Conservation (phyloP, 1,140 invertebrate species). For the Drosophila micromelanica region DNA sequence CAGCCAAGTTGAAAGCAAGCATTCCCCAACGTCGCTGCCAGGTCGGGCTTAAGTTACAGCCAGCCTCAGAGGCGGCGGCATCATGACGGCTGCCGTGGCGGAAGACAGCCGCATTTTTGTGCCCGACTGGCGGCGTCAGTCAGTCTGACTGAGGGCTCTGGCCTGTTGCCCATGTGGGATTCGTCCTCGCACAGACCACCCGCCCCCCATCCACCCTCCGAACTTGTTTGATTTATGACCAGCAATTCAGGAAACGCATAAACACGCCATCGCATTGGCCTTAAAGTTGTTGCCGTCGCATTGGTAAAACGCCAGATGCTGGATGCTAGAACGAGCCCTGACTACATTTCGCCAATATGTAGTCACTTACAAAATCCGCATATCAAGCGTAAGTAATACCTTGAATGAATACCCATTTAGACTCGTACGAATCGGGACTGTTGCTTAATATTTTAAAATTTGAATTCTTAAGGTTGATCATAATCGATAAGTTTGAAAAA, state of each 20-base stretch:
- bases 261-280: conserved; percentile 51
- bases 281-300: conserved; percentile 22
- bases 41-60: conserved; percentile 51
- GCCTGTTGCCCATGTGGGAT: conserved; percentile 48
- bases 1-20: conserved; percentile 42
- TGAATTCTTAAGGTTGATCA: too few relatives aligned
- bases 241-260: conserved; percentile 57
- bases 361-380: too few relatives aligned
- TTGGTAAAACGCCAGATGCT: neutral
- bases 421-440: too few relatives aligned
- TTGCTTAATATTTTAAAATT: too few relatives aligned
- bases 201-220: neutral
- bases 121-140: conserved; percentile 47
- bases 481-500: too few relatives aligned
- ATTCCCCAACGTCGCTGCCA: conserved; percentile 1
- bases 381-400: too few relatives aligned
- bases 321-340: too few relatives aligned
- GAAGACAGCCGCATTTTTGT: conserved; percentile 11
- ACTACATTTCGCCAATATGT: too few relatives aligned
- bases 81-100: neutral
- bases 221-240: conserved; percentile 61
- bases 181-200: neutral
- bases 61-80: conserved; percentile 7
- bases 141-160: conserved; percentile 40
- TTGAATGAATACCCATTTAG: too few relatives aligned